phyloP scores from a whole-genome alignment of 1,140 invertebrate species.

The Pentalonia nigronervosa region DNA sequence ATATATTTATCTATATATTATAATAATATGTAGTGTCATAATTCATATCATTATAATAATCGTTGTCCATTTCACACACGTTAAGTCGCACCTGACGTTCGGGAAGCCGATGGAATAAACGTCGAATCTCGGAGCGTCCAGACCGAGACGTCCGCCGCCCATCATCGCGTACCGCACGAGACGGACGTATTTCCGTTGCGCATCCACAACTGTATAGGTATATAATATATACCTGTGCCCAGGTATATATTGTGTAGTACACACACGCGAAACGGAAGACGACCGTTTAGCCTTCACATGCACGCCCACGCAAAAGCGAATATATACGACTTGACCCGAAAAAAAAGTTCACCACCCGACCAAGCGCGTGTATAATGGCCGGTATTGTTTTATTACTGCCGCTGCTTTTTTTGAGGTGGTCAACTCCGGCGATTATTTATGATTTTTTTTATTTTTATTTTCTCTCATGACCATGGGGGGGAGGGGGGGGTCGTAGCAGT shows the following conservation, averaged over 20 bases:
- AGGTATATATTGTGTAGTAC: not conserved
- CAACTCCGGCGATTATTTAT: constrained; percentile 27
- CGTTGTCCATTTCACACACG: not conserved
- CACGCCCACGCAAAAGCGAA: not conserved
- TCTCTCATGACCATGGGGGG: not conserved
- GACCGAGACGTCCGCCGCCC: not conserved
- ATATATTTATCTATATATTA: too few relatives aligned
- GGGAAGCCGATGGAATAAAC: not conserved
- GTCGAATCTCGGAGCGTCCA: not conserved
- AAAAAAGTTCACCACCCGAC: constrained; percentile 15
- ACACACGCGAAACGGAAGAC: not conserved
- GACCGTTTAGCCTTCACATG: constrained; percentile 15
- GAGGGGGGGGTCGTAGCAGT: not conserved
- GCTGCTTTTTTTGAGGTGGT: not conserved
- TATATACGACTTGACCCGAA: constrained; percentile 9
- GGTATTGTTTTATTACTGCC: constrained; percentile 25
- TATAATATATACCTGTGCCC: not conserved
- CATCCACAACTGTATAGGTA: not conserved
- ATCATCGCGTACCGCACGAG: not conserved
- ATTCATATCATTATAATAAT: not conserved
- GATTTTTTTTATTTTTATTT: not conserved
- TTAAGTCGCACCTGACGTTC: not conserved
- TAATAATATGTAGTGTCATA: too few relatives aligned
- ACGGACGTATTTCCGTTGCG: constrained; percentile 7
- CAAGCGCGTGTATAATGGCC: not conserved